Percentiles rank a stretch among this genome's conserved stretches.
phyloP scores from a whole-genome alignment of 2,888 invertebrate species.

The Liopterus haemorrhoidalis region DNA sequence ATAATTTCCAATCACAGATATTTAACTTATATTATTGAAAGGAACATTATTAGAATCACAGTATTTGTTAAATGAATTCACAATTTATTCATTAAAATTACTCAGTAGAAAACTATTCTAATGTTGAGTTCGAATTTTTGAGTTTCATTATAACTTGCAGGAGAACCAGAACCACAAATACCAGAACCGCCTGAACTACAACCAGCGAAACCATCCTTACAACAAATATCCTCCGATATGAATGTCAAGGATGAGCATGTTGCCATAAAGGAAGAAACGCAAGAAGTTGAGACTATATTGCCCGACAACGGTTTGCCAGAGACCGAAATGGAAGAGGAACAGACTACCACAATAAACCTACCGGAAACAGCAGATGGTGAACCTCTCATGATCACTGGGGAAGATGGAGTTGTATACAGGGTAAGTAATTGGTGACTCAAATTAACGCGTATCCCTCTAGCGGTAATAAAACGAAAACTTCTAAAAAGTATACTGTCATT shows the following conservation, averaged over 20 bases:
- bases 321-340: slow-evolving; percentile 31
- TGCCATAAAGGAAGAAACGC: slow-evolving; percentile 8
- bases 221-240: not conserved
- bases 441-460: too few species aligned
- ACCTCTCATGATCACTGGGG: slow-evolving; percentile 73
- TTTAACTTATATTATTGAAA: too few species aligned
- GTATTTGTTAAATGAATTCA: too few species aligned
- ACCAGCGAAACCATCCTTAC: slow-evolving; percentile 8
- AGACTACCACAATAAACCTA: slow-evolving; percentile 34
- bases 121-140: too few species aligned
- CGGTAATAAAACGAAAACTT: too few species aligned
- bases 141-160: too few species aligned
- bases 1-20: too few species aligned
- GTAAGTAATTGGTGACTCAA: too few species aligned
- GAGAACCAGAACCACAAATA: slow-evolving; percentile 36
- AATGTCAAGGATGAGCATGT: not conserved
- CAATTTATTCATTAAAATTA: too few species aligned
- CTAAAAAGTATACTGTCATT: too few species aligned
- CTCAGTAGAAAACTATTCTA: too few species aligned
- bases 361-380: slow-evolving; percentile 48
- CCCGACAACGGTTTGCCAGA: slow-evolving; percentile 39
- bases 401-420: slow-evolving; percentile 76
- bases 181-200: slow-evolving; percentile 27
- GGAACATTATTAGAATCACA: too few species aligned
- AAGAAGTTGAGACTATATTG: slow-evolving; percentile 42